Evolutionary conservation across 1,140 invertebrate species (phyloP), one percentile per base, ranked within the genome.

Genomic region (Monomorium pharaonis): DNA sequence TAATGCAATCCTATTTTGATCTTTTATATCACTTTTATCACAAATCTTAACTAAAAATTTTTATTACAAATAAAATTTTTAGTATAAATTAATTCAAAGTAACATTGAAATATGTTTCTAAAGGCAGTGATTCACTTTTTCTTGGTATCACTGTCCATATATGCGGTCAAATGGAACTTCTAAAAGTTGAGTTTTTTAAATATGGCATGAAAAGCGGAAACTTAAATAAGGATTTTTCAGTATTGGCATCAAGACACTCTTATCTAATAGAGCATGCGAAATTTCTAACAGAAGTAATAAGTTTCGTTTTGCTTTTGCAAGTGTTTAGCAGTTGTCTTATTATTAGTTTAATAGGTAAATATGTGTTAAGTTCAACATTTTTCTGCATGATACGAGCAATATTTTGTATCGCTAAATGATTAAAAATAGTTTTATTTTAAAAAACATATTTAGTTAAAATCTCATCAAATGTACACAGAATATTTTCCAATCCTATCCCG

Each of bases 91-190:
- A n/a, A n/a, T n/a, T n/a, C n/a, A n/a, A n/a, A n/a, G n/a, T n/a
- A n/a, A n/a, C 3, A 47, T 4, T 69, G 3, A 47, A 2, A 74
- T 33, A 3, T 74, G 27, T 42, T 75, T 27, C 18, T 24, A 16
- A 75, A 88, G 87, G 87, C n/a, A 44, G 42, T 10, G 87, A 88
- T 42, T n/a, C 44, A 2, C 5, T 88, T 75, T 74, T 87, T 18
- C 56, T 87, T 18, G 78, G 47, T 21, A 37, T 89, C 2, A 62
- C 65, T 6, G 56, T 67, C 12, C 88, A 89, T 44, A 21, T 88
- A 2, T 83, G 86, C 18, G 86, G 75, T 7, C 88, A 89, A 42
- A 24, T 89, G 14, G 74, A 89, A 47, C 62, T 89, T 14, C 30
- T 89, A 16, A 72, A 37, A 63, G 18, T 27, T 1, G 65, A 70